Evolutionary conservation across 2,797 vertebrate genomes (phyloP), one percentile per base, ranked within the genome.

Genomic region (Xenentodon cancila): DNA sequence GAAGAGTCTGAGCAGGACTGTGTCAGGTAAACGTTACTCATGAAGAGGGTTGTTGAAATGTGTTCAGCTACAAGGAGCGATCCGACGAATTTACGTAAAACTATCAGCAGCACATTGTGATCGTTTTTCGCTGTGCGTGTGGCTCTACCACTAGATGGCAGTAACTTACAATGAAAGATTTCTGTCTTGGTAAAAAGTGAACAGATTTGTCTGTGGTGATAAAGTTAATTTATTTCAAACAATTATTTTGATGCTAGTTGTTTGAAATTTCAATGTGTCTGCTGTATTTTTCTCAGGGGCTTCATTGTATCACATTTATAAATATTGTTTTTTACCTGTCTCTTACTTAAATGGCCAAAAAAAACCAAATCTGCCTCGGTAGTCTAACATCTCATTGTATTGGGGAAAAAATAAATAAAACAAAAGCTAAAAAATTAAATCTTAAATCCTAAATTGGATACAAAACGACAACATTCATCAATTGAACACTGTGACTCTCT

Each of bases 1-100:
- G 86, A 90, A 30, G 88, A 91, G 57, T 81, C 85, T 59, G 89
- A 92, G 70, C 83, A 81, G 52, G 91, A 92, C 3, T 71, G 52
- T 48, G 54, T 56, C 67, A 92, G 88, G 93, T 94, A 65, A 81
- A 61, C n/a, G 25, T 40, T 1, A 13, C 11, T 27, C 9, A 47
- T 40, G 13, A 44, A 65, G 7, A 40, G 37, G 37, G 5, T 40
- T 16, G 13, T 40, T 40, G 25, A 9, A 12, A 37, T 12, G 34
- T 37, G 1, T 37, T 37, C 9, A 9, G 34, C 2, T 37, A 37
- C 9, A 32, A 37, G 34, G 34, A 15, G 13, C 37, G 13, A 40
- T 3, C 37, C 16, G 3, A 40, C 1, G 9, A 12, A 12, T 11
- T 37, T 37, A 37, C 3, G 13, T 15, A 3, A 40, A 40, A 40